Base-by-base conservation (phyloP, 2,113 vertebrate genomes). In the Dicaeum eximium region DNA sequence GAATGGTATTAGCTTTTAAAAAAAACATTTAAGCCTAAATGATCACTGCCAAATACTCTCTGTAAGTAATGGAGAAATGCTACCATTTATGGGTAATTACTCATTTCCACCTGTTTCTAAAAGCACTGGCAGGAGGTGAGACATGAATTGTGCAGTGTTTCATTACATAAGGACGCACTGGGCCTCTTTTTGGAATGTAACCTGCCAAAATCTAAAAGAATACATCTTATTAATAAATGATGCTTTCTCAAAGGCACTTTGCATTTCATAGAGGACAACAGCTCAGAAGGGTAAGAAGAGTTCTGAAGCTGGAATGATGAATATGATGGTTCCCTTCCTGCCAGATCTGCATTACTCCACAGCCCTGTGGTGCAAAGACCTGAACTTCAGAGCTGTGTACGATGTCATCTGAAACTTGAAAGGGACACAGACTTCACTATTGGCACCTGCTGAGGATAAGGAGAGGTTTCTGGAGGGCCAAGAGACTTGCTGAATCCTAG, bases 81-180 rank as follows among this genome's bases (percentile, higher is more conserved):
- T 90, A 48, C 35, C 64, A 84, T 86, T 96, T 94, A 89, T 66
- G 72, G 91, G 73, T 67, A 93, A 96, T 96, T 94, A 93, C 54
- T 93, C 91, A 94, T 31, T 93, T 64, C n/a, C 15, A 86, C 64
- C 22, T 23, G 9, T 80, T 96, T 95, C 66, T 90, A 78, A 54
- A 94, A 90, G 45, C 90, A 88, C 80, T 93, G 57, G 85, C 93
- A 96, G 80, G 80, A 97, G 92, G 86, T 83, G 81, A 97, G 95
- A 92, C 64, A 70, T 85, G 71, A 79, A 44, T 86, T 94, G 79
- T 88, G 28, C 53, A 86, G 77, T 11, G 57, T 61, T 96, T 79
- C 80, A 95, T 93, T 95, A 94, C 72, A 69, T 75, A 69, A 96
- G 50, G 66, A 94, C 27, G 9, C 54, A 56, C 4, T 51, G 45